phyloP scores from a whole-genome alignment of 2,888 invertebrate genomes.

The Julus scanicus region DNA sequence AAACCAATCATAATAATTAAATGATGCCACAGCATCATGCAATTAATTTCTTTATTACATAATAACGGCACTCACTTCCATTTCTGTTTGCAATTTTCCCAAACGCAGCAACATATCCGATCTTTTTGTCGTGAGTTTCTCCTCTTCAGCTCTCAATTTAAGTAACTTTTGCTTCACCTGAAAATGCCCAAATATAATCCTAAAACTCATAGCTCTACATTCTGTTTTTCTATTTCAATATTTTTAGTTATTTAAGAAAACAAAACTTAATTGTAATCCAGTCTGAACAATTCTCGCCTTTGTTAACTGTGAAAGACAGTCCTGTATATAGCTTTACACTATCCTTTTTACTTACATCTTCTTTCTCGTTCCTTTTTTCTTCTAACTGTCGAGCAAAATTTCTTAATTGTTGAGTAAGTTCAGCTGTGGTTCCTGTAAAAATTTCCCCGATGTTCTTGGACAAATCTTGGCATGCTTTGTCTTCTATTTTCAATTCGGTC shows the following conservation, averaged over 20 bases:
- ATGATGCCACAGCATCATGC: not conserved
- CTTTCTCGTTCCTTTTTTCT: slow-evolving; percentile 16
- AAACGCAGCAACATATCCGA: slow-evolving; percentile 18
- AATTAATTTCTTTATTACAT: not conserved
- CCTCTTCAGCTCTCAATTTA: not conserved
- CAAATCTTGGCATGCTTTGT: slow-evolving; percentile 48
- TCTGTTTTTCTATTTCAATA: no score
- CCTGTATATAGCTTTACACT: no score
- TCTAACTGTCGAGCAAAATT: slow-evolving; percentile 47
- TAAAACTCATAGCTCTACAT: no score
- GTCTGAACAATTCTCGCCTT: no score
- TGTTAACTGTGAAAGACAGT: no score
- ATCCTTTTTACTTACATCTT: slow-evolving; percentile 24
- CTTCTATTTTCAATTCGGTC: slow-evolving; percentile 48
- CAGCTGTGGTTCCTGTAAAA: slow-evolving; percentile 41
- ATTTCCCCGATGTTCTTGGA: not conserved
- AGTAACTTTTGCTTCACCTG: not conserved
- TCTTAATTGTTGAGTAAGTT: slow-evolving; percentile 9
- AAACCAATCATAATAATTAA: not conserved
- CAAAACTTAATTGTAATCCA: no score
- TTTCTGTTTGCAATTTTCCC: slow-evolving; percentile 49
- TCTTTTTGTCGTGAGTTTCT: slow-evolving; percentile 4
- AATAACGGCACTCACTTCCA: slow-evolving; percentile 13
- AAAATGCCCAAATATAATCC: not conserved
- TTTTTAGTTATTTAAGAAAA: no score